Conservation (phyloP, 2,113 vertebrate genomes). For the Opisthocomus hoazin region DNA sequence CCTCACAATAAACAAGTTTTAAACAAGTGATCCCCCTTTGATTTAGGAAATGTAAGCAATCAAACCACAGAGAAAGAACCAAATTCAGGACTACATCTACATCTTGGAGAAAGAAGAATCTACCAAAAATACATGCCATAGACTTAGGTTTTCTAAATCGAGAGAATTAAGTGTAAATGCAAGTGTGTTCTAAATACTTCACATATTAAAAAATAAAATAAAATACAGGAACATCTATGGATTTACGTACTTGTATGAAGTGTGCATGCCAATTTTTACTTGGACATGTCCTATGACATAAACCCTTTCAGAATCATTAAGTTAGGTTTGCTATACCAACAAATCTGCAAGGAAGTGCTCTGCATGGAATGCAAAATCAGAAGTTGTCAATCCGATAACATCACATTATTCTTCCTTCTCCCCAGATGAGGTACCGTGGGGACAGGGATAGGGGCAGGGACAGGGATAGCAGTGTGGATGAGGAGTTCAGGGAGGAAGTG, state of each 20-base stretch:
- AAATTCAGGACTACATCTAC: background rate
- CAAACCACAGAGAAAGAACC: background rate
- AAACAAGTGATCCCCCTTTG: background rate
- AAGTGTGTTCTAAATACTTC: background rate
- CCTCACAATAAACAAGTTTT: background rate
- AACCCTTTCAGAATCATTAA: background rate
- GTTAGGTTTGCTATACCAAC: background rate
- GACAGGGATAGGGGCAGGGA: background rate
- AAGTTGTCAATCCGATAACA: background rate
- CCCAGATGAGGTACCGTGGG: rapidly evolving
- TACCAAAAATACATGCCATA: background rate
- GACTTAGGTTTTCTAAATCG: background rate
- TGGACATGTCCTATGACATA: background rate
- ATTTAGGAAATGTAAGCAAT: background rate
- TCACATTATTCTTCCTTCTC: background rate
- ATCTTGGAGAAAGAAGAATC: background rate
- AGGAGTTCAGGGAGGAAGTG: background rate
- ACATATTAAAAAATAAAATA: background rate
- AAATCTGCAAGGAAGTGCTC: background rate
- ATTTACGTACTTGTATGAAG: background rate
- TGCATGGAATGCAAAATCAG: background rate
- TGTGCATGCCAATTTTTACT: background rate
- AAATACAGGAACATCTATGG: background rate
- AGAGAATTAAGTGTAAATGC: background rate
- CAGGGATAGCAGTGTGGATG: background rate